phyloP scores from a whole-genome alignment of 2,113 vertebrate species.

The Trichechus manatus region DNA sequence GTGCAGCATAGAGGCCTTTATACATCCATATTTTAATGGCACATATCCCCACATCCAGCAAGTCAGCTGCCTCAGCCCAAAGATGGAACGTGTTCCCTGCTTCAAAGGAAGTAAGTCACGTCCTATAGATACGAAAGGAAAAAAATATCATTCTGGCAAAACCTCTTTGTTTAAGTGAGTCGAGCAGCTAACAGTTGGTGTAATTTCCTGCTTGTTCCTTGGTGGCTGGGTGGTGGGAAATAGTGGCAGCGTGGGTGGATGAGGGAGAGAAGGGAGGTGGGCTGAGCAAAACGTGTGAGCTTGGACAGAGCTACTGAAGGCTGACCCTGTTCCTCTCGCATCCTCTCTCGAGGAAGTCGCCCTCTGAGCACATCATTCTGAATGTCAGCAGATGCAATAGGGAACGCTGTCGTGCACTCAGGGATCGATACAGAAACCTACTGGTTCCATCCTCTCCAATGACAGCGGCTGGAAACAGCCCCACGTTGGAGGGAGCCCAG shows the following conservation, averaged over 20 bases:
- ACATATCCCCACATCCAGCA: background rate
- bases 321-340: rapidly evolving
- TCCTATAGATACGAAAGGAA: background rate
- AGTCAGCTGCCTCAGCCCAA: background rate
- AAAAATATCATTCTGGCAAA: no score
- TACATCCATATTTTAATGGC: no score
- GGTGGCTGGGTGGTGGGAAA: background rate
- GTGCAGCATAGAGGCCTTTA: no score
- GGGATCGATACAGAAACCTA: rapidly evolving
- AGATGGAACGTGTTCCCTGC: background rate
- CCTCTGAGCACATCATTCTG: rapidly evolving
- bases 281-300: rapidly evolving
- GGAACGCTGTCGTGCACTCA: rapidly evolving
- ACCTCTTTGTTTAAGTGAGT: background rate
- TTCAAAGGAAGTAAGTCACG: background rate
- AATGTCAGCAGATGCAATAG: background rate
- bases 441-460: rapidly evolving
- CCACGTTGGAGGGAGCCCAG: background rate
- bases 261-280: no score
- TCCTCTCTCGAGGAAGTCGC: background rate
- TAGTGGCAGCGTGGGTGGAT: no score
- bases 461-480: rapidly evolving
- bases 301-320: rapidly evolving
- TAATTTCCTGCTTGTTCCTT: background rate
- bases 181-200: rapidly evolving